These are phyloP conservation scores for Montipora cactus DNA, from an alignment of 64 coral and sea anemone genomes.

Conservation along the genomic window DNA sequence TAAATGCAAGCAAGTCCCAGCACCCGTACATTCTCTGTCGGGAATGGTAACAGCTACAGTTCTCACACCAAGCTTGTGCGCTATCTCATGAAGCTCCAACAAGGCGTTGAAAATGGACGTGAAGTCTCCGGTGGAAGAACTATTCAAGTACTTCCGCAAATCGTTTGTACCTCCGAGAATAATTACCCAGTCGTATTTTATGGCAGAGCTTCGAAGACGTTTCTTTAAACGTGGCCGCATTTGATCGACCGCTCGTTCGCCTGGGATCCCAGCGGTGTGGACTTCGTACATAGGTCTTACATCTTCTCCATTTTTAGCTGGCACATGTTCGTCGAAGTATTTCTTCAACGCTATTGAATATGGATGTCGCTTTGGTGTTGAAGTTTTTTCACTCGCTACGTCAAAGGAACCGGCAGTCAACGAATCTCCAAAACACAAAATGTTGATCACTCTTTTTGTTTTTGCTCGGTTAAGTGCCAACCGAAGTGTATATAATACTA, in stretches of 20 bases:
- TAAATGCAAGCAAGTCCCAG: conserved; percentile 39
- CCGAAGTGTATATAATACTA: background rate
- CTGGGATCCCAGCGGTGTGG: conserved; percentile 34
- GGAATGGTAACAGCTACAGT: conserved; percentile 72
- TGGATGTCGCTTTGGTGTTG: conserved; percentile 1
- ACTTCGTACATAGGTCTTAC: conserved; percentile 26
- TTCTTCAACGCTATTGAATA: conserved; percentile 65
- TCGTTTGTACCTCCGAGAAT: conserved; percentile 85
- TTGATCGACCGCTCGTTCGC: conserved; percentile 51
- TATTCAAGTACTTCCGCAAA: conserved; percentile 13
- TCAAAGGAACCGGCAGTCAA: conserved; percentile 39
- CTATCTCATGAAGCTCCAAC: conserved; percentile 46
- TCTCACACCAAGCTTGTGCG: conserved; percentile 32
- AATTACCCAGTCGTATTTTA: conserved; percentile 66
- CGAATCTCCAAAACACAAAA: conserved; percentile 86
- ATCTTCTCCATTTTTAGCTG: background rate
- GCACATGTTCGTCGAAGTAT: conserved; percentile 31
- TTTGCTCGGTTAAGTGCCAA: background rate
- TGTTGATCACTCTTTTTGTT: conserved; percentile 23
- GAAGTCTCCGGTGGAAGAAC: background rate
- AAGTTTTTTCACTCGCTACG: background rate
- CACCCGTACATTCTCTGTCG: conserved; percentile 50
- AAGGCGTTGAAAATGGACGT: conserved; percentile 47
- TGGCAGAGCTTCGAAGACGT: background rate
- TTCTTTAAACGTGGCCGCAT: conserved; percentile 61